Conservation (phyloP, 2,797 vertebrate species). For the Halcyon badia region DNA sequence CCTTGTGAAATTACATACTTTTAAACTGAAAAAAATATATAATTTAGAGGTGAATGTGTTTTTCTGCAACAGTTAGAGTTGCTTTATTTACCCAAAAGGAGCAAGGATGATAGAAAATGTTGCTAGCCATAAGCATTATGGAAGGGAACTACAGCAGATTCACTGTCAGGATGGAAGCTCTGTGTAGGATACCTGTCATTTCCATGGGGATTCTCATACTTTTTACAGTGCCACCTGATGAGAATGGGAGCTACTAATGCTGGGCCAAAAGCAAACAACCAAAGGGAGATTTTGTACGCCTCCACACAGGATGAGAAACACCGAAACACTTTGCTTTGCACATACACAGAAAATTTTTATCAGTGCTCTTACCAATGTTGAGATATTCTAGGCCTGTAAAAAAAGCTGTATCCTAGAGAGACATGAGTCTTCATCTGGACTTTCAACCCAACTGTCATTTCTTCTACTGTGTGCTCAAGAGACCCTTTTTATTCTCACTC, state of each 20-base stretch:
- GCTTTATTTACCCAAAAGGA: slow-evolving; percentile 73
- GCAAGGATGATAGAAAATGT: slow-evolving; percentile 53
- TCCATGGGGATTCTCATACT: slow-evolving; percentile 3
- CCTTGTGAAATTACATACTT: slow-evolving; percentile 77
- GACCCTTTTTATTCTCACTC: not conserved
- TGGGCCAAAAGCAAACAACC: not conserved
- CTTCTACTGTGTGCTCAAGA: not conserved
- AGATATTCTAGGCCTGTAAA: not conserved
- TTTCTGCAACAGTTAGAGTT: slow-evolving; percentile 51
- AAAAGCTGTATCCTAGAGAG: not conserved
- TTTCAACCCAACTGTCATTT: not conserved
- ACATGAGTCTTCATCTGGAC: not conserved
- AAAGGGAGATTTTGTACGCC: not conserved
- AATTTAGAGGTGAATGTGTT: slow-evolving; percentile 73
- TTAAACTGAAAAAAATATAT: slow-evolving; percentile 75
- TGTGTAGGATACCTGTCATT: not conserved
- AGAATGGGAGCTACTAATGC: not conserved
- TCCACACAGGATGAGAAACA: not conserved
- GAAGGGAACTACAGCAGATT: slow-evolving; percentile 48
- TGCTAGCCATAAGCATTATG: slow-evolving; percentile 39
- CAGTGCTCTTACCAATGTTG: not conserved
- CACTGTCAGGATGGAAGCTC: slow-evolving; percentile 22
- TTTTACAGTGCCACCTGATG: not conserved
- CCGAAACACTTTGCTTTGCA: not conserved
- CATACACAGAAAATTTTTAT: not conserved